Evolutionary conservation across 1,140 invertebrate species (phyloP).

Genomic region (Zophobas atratus): DNA sequence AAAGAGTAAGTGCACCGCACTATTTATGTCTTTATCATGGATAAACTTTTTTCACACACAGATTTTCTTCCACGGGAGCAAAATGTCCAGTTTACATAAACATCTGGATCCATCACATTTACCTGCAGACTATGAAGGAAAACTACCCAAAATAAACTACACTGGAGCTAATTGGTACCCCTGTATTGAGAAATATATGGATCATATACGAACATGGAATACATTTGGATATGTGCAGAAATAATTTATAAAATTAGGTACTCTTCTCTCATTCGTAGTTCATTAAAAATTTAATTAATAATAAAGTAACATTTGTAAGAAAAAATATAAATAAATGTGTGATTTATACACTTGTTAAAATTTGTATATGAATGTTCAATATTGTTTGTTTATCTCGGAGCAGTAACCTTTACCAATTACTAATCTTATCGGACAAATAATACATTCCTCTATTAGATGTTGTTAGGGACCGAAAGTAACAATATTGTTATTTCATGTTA

Average conservation of each 20-base stretch:
- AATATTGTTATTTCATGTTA: no score
- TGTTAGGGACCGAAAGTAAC: no score
- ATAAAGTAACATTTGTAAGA: no score
- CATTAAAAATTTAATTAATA: no score
- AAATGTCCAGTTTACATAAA: constrained; percentile 80
- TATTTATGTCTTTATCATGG: not conserved
- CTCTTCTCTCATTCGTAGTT: not conserved
- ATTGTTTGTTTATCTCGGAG: no score
- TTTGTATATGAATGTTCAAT: no score
- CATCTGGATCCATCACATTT: constrained; percentile 77
- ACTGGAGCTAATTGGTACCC: constrained; percentile 82
- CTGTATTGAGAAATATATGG: constrained; percentile 73
- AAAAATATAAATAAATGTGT: no score
- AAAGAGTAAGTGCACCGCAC: constrained; percentile 75
- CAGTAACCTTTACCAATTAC: no score
- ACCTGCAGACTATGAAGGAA: constrained; percentile 83
- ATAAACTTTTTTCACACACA: constrained; percentile 65
- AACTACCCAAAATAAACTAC: constrained; percentile 83
- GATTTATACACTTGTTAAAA: no score
- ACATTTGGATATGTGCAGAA: constrained; percentile 75
- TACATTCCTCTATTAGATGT: no score
- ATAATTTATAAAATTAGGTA: not conserved
- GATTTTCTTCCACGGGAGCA: constrained; percentile 84
- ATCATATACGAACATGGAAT: constrained; percentile 78
- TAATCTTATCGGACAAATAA: no score